A percentile compares a stretch with the other conserved stretches of the same genome.
Conservation (phyloP, 2,113 vertebrate genomes). For the Vulpes lagopus region DNA sequence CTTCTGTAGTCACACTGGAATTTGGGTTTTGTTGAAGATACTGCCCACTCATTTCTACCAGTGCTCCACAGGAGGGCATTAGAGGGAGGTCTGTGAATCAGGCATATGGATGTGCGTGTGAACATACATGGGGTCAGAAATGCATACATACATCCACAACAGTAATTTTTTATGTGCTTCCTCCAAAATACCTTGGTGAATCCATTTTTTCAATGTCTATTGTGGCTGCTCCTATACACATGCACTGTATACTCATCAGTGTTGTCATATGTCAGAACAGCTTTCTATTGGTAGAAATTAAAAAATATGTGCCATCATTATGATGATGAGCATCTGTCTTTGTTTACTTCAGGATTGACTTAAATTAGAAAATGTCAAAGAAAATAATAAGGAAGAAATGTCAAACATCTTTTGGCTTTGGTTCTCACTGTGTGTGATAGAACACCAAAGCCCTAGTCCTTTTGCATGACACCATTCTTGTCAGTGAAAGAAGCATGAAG, state of each 20-base stretch:
- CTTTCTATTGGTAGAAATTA: not conserved
- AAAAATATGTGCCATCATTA: not conserved
- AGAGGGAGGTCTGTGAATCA: not conserved
- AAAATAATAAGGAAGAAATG: not conserved
- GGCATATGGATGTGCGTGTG: accelerated
- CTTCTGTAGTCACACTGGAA: not conserved
- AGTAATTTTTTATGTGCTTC: not conserved
- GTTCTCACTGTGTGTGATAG: not conserved
- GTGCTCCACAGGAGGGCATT: not conserved
- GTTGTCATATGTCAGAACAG: not conserved
- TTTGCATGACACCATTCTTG: not conserved
- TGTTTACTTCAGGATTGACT: constrained; percentile 16
- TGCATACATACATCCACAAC: not conserved
- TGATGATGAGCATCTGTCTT: not conserved
- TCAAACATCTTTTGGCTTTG: not conserved
- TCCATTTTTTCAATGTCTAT: not conserved
- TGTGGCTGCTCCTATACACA: not conserved
- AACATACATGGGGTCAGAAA: not conserved
- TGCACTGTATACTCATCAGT: accelerated
- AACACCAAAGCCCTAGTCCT: not conserved
- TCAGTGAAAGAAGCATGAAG: not conserved
- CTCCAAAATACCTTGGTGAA: not conserved
- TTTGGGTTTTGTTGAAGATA: not conserved
- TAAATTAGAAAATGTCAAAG: constrained; percentile 15
- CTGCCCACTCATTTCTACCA: not conserved